Evolutionary conservation across 2,888 invertebrate genomes (phyloP), one percentile per base, ranked within the genome.

Genomic region (Syritta pipiens): DNA sequence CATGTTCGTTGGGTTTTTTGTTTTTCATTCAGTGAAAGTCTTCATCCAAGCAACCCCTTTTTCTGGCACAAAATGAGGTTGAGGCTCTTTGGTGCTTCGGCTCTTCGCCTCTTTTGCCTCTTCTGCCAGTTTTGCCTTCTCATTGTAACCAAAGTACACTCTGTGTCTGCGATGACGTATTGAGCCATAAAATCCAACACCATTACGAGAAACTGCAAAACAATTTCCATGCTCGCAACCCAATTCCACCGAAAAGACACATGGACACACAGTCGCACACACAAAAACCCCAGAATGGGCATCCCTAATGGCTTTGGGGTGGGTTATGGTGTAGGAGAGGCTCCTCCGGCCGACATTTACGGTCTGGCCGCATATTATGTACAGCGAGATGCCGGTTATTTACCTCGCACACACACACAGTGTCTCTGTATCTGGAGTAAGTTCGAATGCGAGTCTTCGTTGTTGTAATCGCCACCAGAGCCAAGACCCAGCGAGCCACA

Each of bases 261-360:
- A 35, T 6, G 35, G 9, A 26, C 19, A 44, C 24, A 22, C 44
- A 6, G 5, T 4, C 24, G 44, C 24, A 1, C 14, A 12, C 12
- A 12, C 22, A 10, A 59, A 46, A 22, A 48, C 26, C 14, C 3
- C 4, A 9, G 48, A 14, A 20, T 26, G 20, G 71, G 53, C 46
- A 46, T 62, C 48, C 55, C 37, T 30, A 55, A 46, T 55, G 9
- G 17, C 60, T 67, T 71, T 71, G 53, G 60, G 62, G 71, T 62
- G 60, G 69, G 60, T 71, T 71, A 68, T 68, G 40, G 22, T 32
- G 24, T n/a, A 44, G 1, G 1, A 10, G 12, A 12, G 22, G 4
- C 28, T n/a, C 28, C 28, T 28, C 12, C 19, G 14, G 30, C 30
- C 22, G 2, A 20, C 32, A 32, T 37, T 1, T 3, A 44, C 9